Evolutionary conservation across 1,140 invertebrate species (phyloP).

Genomic region (Micrasema minimum): DNA sequence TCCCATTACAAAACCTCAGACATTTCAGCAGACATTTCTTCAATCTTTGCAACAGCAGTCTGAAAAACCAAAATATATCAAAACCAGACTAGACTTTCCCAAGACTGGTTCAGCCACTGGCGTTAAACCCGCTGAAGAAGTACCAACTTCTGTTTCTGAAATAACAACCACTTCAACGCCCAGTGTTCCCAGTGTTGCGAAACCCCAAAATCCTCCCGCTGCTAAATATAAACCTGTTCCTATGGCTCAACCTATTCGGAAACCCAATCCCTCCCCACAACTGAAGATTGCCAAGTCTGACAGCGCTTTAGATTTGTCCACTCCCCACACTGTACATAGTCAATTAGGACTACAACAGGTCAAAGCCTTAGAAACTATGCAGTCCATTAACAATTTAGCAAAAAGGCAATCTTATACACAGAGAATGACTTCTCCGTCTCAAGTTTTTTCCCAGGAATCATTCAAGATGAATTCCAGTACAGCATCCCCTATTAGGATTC

Average conservation of each 20-base stretch:
- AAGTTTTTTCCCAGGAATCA: conserved; percentile 45
- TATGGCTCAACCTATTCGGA: conserved; percentile 37
- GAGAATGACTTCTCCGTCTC: conserved; percentile 41
- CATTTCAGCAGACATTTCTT: conserved; percentile 67
- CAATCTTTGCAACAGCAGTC: conserved; percentile 61
- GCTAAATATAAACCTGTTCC: conserved; percentile 40
- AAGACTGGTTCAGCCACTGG: conserved; percentile 60
- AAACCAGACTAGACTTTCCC: conserved; percentile 63
- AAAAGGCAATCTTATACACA: conserved; percentile 60
- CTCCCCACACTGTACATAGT: conserved; percentile 62
- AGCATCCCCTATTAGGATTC: conserved; percentile 41
- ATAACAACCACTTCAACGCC: conserved; percentile 50
- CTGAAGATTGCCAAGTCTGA: conserved; percentile 56
- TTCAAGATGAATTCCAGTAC: conserved; percentile 43
- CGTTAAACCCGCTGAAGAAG: conserved; percentile 9
- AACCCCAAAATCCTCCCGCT: background rate
- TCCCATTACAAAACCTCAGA: conserved; percentile 60
- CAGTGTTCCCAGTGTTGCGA: conserved; percentile 2
- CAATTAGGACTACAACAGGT: conserved; percentile 62
- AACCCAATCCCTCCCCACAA: conserved; percentile 38
- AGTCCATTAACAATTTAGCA: conserved; percentile 65
- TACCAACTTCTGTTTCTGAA: conserved; percentile 3
- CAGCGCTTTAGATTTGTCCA: conserved; percentile 63
- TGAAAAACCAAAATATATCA: conserved; percentile 63
- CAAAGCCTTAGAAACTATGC: conserved; percentile 66